Conservation (phyloP, 2,797 vertebrate genomes). For the Protonibea diacanthus region DNA sequence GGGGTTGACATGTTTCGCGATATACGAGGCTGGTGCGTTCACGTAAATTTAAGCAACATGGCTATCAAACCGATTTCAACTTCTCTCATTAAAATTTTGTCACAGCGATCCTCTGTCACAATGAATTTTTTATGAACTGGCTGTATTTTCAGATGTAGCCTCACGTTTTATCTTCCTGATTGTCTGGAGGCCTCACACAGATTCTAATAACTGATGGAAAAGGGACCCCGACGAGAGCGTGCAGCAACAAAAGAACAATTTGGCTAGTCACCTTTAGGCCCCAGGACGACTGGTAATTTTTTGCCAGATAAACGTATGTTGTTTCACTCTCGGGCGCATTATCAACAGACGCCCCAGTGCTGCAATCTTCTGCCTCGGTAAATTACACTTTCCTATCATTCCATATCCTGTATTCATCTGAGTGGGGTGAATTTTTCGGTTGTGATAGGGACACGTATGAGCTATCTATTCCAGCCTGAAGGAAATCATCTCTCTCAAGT, state of each 20-base stretch:
- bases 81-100: slow-evolving; percentile 25
- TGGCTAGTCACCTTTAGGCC: slow-evolving; percentile 52
- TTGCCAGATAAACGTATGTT: slow-evolving; percentile 72
- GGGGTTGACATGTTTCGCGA: background rate
- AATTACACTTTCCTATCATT: slow-evolving; percentile 47
- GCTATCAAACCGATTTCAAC: slow-evolving; percentile 6
- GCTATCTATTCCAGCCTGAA: background rate
- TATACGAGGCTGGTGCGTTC: background rate
- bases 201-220: slow-evolving; percentile 56
- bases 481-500: slow-evolving; percentile 19
- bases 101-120: background rate
- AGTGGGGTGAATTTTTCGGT: slow-evolving; percentile 21
- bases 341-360: slow-evolving; percentile 36
- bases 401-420: slow-evolving; percentile 50
- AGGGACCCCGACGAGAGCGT: background rate
- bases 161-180: slow-evolving; percentile 14
- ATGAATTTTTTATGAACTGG: slow-evolving; percentile 18
- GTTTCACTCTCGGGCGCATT: slow-evolving; percentile 54
- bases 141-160: slow-evolving; percentile 7
- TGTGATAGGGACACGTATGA: slow-evolving; percentile 21
- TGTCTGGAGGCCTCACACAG: slow-evolving; percentile 34
- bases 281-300: slow-evolving; percentile 63
- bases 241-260: slow-evolving; percentile 46
- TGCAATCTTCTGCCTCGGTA: slow-evolving; percentile 49
- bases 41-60: background rate